Conservation (phyloP, 2,888 invertebrate species). For the Noctua comes region DNA sequence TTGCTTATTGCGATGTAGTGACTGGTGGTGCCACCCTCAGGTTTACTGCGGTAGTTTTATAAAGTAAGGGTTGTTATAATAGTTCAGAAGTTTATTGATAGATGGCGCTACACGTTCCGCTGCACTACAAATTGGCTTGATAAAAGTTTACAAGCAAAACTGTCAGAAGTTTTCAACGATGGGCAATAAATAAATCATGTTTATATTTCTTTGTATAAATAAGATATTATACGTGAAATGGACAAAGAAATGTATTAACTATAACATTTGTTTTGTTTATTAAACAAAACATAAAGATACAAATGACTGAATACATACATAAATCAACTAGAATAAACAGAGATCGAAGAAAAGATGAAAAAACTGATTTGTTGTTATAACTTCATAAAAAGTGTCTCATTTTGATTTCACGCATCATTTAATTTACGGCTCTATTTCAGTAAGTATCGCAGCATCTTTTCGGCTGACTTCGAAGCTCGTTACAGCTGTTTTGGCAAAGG, state of each 20-base stretch:
- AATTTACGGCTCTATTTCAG: conserved; percentile 36
- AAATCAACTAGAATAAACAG: conserved; percentile 22
- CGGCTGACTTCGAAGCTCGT: conserved; percentile 55
- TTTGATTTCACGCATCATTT: conserved; percentile 59
- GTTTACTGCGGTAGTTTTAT: conserved; percentile 19
- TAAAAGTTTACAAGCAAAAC: conserved; percentile 1
- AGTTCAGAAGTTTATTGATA: conserved; percentile 28
- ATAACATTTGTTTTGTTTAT: conserved; percentile 4
- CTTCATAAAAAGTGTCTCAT: conserved; percentile 37
- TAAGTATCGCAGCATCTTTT: conserved; percentile 53
- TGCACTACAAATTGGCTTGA: not conserved
- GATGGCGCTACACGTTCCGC: conserved; percentile 61
- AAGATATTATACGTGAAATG: not conserved
- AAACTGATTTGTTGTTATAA: conserved; percentile 22
- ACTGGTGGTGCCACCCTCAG: conserved; percentile 51
- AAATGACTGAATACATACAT: conserved; percentile 13
- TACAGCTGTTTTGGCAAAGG: conserved; percentile 59
- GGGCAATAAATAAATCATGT: not conserved
- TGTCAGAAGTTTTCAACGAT: conserved; percentile 7
- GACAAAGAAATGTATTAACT: not conserved
- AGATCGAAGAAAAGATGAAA: conserved; percentile 2
- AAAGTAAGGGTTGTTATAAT: conserved; percentile 13
- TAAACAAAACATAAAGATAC: conserved; percentile 4
- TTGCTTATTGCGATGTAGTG: not conserved
- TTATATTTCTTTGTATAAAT: not conserved